Base-by-base conservation (phyloP, 2,888 invertebrate species). In the Synergus gifuensis region DNA sequence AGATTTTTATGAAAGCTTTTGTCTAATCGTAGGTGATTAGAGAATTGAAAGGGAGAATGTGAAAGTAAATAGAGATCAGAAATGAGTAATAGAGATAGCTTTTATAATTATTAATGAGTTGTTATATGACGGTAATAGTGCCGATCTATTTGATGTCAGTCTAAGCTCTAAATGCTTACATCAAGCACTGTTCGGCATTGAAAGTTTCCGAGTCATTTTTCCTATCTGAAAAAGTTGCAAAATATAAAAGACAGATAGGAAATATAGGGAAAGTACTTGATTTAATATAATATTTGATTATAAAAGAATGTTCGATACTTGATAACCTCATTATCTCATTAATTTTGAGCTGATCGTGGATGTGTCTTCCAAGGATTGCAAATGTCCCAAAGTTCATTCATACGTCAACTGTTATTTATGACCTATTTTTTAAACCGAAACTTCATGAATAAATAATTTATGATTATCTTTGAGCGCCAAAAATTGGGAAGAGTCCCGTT, bases 401-500 rank as follows among this genome's bases (percentile, higher is more conserved):
- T 11, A 42, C 42, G 66, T 42, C 42, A 66, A 66, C 16, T 40
- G 40, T 64, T 64, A 4, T 64, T 49, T 49, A 66, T 14, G 40
- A 18, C 40, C 18, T 49, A 14, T 46, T 49, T 69, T 69, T 36
- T n/a, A 7, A 18, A 3, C 11, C 18, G 3, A 28, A 69, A 69
- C 16, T 49, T 49, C 69, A 69, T 69, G 69, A 49, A 69, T 69
- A 69, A 28, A 49, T 69, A 69, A 69, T 69, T 69, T 49, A 69
- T 46, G 69, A 69, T 69, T 49, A 69, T 49, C 28, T 49, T 69
- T 49, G 16, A 49, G 69, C 8, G 16, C 28, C 28, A n/a, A 69
- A 69, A 69, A 22, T 69, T 69, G 46, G 49, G 69, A 69, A 69
- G 69, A 69, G 69, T 69, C 69, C 69, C 69, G 69, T 69, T 69